phyloP scores from a whole-genome alignment of 2,113 vertebrate species.

The Struthio camelus region DNA sequence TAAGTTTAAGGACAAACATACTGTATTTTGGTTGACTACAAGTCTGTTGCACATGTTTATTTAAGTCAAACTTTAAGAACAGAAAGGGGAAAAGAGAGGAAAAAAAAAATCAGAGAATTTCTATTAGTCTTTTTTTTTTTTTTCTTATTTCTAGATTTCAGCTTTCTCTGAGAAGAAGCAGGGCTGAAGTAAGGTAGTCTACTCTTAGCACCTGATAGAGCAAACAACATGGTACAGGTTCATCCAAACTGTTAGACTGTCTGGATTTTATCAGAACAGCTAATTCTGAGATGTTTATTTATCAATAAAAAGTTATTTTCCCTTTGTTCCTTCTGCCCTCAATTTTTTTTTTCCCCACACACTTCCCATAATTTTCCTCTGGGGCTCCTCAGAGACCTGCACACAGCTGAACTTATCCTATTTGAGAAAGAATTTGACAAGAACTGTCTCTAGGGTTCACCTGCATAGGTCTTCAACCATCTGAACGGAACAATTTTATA shows the following conservation, averaged over 20 bases:
- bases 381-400: background rate
- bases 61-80: background rate
- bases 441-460: background rate
- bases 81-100: accelerated
- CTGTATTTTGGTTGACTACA: background rate
- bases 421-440: background rate
- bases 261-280: background rate
- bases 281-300: background rate
- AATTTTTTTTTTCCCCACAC: background rate
- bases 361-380: background rate
- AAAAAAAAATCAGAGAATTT: background rate
- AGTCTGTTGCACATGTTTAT: background rate
- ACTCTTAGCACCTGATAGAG: background rate
- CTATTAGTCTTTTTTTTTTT: background rate
- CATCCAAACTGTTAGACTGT: background rate
- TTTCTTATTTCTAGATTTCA: background rate
- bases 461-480: background rate
- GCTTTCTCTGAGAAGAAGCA: background rate
- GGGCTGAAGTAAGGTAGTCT: background rate
- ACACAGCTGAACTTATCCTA: background rate
- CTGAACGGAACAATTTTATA: background rate
- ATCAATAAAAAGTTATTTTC: background rate
- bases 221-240: background rate
- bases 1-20: background rate
- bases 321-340: background rate